Evolutionary conservation across 1,140 invertebrate genomes (phyloP).

Genomic region (Plutomurus gul): DNA sequence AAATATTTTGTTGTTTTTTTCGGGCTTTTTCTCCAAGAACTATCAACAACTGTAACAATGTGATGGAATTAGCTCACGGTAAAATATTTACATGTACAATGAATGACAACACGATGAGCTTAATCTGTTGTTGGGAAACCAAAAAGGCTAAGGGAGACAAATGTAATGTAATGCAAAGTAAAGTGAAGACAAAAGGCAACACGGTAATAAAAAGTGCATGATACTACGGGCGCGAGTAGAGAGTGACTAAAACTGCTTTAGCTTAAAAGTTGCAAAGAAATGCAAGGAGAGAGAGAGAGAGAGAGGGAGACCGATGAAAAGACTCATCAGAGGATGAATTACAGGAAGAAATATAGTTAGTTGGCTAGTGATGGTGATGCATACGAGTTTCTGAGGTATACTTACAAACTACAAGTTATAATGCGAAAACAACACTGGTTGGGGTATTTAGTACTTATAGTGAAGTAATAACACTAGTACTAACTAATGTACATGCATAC

Average conservation of each 20-base stretch:
- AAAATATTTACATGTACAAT: slow-evolving; percentile 7
- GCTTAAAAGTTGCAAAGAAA: slow-evolving; percentile 23
- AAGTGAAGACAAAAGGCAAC: slow-evolving; percentile 1
- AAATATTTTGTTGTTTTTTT: no score
- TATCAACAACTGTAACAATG: no score
- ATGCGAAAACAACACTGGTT: background rate
- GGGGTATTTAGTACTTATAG: background rate
- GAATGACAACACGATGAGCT: background rate
- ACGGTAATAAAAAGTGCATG: slow-evolving; percentile 24
- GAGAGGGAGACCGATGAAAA: slow-evolving; percentile 38
- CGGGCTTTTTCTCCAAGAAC: no score
- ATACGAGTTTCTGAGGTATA: slow-evolving; percentile 1
- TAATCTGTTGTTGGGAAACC: background rate
- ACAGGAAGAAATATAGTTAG: slow-evolving; percentile 26
- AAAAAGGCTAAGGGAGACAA: background rate
- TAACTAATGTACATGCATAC: background rate
- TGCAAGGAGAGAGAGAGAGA: background rate
- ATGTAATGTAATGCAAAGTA: slow-evolving; percentile 9
- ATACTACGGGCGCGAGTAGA: background rate
- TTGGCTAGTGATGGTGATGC: background rate
- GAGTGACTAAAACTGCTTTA: slow-evolving; percentile 2
- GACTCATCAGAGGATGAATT: slow-evolving; percentile 38
- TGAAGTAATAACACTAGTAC: background rate
- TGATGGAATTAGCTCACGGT: background rate
- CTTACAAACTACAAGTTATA: background rate